Evolutionary conservation across 2,113 vertebrate genomes (phyloP).

Genomic region (Sorex araneus): DNA sequence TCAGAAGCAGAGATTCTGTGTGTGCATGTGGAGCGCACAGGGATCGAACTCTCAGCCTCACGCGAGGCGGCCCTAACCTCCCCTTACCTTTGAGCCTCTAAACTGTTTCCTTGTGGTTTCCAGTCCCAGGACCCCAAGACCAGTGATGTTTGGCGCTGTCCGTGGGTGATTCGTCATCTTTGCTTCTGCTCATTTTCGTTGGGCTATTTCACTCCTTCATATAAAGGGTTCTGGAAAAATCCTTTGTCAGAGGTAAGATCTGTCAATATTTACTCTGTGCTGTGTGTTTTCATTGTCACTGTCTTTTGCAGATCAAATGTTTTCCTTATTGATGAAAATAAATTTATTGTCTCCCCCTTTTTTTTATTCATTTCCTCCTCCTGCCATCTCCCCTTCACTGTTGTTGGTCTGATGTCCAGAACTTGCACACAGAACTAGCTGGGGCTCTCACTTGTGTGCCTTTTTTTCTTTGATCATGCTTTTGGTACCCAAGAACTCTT

Average conservation of each 20-base stretch:
- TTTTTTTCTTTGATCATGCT: background rate
- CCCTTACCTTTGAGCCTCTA: background rate
- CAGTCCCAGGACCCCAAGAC: background rate
- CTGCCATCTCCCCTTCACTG: no score
- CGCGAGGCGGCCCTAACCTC: no score
- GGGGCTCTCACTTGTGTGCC: no score
- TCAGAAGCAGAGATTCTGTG: no score
- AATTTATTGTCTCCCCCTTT: background rate
- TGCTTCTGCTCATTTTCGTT: background rate
- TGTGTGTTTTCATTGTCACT: background rate
- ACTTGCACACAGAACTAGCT: no score
- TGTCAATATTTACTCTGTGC: constrained; percentile 19
- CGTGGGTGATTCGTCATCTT: background rate
- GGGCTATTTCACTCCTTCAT: background rate
- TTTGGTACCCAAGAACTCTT: background rate
- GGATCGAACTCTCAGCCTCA: no score
- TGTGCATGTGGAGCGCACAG: no score
- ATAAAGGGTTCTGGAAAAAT: background rate
- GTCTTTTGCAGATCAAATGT: background rate
- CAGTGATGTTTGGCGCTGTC: background rate
- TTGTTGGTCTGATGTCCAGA: no score
- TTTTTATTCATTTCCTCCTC: no score
- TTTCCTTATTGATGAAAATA: constrained; percentile 21
- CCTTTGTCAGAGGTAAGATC: constrained; percentile 23
- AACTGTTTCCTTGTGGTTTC: background rate